Evolutionary conservation across 2,888 invertebrate genomes (phyloP), one percentile per base, ranked within the genome.

Genomic region (Lottia gigantea): DNA sequence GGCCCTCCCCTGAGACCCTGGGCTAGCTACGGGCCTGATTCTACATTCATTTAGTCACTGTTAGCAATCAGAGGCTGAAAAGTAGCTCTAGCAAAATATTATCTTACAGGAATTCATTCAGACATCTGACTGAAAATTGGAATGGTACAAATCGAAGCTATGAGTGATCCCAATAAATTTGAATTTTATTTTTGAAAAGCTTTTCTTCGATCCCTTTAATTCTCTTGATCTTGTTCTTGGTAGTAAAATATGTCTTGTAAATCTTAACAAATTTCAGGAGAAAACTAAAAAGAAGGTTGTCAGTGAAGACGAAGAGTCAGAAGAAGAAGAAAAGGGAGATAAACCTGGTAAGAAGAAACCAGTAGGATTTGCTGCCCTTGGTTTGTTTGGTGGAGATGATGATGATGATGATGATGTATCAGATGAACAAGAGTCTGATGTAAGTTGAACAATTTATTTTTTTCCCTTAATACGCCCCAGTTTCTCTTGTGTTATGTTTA

Each of bases 241-340:
- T n/a, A 23, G 31, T 64, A 26, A 71, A 23, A 62, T 40, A 66
- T 67, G 49, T 15, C 66, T 67, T n/a, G 64, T n/a, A n/a, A n/a
- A n/a, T n/a, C 7, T 7, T 45, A 64, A 25, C 23, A 66, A 15
- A 16, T 47, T 49, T 46, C 46, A 23, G 62, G 75, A 71, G 76
- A 80, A 70, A 74, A 80, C 64, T 78, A 80, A 71, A 79, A 76
- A 25, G 23, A 71, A 70, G 11, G 66, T 68, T 23, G 74, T 73
- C 65, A 71, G 77, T 25, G 71, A 74, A 23, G 69, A 74, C 15
- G 73, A 70, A 7, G 75, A 74, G 14, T 72, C 75, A n/a, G 73
- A 74, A 3, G 78, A 75, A 61, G 75, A 71, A 23, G 74, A 76
- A 66, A 71, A 71, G 66, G 68, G 40, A 26, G 71, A 16, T 15